Conservation (phyloP, 2,888 invertebrate genomes). For the Byasa hedistus region DNA sequence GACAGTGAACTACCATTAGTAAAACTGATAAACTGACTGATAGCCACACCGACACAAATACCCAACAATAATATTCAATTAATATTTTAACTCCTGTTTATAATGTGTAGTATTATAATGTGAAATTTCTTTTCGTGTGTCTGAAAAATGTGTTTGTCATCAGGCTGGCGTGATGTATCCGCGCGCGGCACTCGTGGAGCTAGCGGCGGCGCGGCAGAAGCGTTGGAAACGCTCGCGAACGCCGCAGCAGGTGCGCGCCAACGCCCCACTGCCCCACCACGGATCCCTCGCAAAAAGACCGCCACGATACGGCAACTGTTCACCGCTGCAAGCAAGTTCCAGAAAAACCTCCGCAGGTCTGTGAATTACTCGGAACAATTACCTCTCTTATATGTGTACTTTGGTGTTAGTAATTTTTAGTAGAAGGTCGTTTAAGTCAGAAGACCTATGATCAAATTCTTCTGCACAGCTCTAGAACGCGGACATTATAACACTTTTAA, state of each 20-base stretch:
- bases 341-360: constrained; percentile 92
- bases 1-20: too few species aligned
- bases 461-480: too few species aligned
- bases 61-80: too few species aligned
- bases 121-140: background rate
- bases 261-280: constrained; percentile 68
- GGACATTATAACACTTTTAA: too few species aligned
- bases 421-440: too few species aligned
- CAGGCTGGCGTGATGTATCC: constrained; percentile 41
- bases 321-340: constrained; percentile 97
- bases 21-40: too few species aligned
- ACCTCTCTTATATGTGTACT: background rate
- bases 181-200: constrained; percentile 89
- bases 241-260: constrained; percentile 82
- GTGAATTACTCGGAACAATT: background rate
- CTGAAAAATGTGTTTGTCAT: background rate
- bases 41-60: too few species aligned
- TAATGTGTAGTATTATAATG: background rate
- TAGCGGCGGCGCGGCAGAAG: constrained; percentile 84
- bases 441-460: too few species aligned
- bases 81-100: too few species aligned
- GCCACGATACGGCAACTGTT: constrained; percentile 96
- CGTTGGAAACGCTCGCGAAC: constrained; percentile 82
- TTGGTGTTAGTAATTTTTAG: too few species aligned
- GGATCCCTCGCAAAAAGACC: constrained; percentile 89